Conservation (phyloP, 2,888 invertebrate species). For the Stegophylla sp. region DNA sequence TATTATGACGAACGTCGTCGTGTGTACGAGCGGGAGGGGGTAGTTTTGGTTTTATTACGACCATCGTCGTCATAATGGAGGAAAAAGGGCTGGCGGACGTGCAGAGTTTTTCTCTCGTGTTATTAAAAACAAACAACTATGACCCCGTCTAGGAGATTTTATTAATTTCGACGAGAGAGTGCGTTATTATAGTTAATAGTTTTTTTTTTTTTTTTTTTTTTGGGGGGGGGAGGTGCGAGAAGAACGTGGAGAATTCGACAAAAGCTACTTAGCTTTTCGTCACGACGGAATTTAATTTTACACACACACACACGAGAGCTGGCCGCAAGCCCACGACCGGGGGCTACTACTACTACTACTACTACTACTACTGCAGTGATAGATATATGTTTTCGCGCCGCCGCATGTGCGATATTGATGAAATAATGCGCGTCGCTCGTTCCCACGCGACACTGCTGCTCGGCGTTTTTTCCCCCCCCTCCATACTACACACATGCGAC, state of each 20-base stretch:
- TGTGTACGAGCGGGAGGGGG: background rate
- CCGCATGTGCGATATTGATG: slow-evolving; percentile 22
- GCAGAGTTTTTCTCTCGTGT: slow-evolving; percentile 10
- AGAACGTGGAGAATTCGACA: background rate
- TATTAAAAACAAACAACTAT: slow-evolving; percentile 54
- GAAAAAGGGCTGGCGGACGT: slow-evolving; percentile 22
- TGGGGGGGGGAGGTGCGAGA: background rate
- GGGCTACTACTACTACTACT: too few species aligned
- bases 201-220: too few species aligned
- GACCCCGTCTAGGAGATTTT: slow-evolving; percentile 18
- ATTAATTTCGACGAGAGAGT: slow-evolving; percentile 21
- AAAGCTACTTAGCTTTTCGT: background rate
- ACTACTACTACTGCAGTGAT: too few species aligned
- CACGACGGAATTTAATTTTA: too few species aligned
- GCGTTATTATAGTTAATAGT: background rate
- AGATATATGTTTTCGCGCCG: too few species aligned
- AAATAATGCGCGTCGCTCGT: slow-evolving; percentile 4
- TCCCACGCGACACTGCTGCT: slow-evolving; percentile 29
- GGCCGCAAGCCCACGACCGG: too few species aligned
- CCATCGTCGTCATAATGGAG: too few species aligned
- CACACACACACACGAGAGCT: too few species aligned
- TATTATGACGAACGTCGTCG: background rate
- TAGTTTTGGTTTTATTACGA: slow-evolving; percentile 14
- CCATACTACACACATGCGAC: slow-evolving; percentile 38
- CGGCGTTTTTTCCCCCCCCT: background rate